Evolutionary conservation across 2,797 vertebrate species (phyloP).

Genomic region (Gambelia wislizenii): DNA sequence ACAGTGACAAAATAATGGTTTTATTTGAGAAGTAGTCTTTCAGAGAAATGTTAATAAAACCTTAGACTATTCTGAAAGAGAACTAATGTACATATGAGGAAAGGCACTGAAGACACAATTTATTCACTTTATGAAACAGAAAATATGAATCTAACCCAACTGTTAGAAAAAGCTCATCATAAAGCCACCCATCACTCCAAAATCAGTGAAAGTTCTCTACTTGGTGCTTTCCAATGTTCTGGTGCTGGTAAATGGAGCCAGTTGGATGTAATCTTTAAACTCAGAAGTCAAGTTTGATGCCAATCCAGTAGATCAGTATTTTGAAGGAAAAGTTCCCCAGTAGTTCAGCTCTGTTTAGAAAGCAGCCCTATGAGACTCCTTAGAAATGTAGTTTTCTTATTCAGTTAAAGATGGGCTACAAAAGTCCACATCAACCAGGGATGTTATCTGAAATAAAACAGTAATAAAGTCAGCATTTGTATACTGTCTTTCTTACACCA

Average conservation of each 20-base stretch:
- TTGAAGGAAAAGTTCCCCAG: not conserved
- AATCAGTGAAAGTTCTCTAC: not conserved
- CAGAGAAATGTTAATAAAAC: not conserved
- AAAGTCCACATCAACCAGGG: slow-evolving; percentile 15
- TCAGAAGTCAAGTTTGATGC: not conserved
- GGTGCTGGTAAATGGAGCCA: not conserved
- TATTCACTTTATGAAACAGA: not conserved
- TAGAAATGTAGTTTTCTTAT: slow-evolving; percentile 6
- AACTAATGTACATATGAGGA: not conserved
- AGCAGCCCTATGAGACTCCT: not conserved
- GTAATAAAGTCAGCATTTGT: not conserved
- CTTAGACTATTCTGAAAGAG: not conserved
- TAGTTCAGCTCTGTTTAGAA: not conserved
- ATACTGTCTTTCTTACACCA: not conserved
- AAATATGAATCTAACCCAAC: not conserved
- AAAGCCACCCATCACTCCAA: not conserved
- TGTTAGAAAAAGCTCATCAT: not conserved
- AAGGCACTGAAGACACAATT: not conserved
- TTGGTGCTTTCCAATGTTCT: not conserved
- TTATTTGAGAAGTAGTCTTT: slow-evolving; percentile 36
- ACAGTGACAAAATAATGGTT: not conserved
- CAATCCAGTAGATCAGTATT: not conserved
- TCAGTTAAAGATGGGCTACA: slow-evolving; percentile 10
- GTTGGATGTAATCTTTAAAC: not conserved
- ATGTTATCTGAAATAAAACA: slow-evolving; percentile 70